A percentile compares a stretch with the other conserved stretches of the same genome.
These are phyloP conservation scores for Lophura nycthemera DNA, from an alignment of 2,113 vertebrate genomes.

Conservation along the genomic window DNA sequence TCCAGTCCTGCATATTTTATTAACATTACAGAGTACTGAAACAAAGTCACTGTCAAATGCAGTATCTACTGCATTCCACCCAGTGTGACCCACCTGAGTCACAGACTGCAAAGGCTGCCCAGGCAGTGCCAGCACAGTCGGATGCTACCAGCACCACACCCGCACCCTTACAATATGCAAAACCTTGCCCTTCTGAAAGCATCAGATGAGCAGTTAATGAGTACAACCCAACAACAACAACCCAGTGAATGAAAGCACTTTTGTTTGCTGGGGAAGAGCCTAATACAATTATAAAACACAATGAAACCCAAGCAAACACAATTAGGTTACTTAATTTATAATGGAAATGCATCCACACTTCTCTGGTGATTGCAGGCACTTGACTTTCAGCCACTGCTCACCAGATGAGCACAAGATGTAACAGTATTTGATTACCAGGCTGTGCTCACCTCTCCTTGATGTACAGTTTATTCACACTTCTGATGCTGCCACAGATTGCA, in stretches of 20 bases:
- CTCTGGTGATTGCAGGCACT: constrained; percentile 47
- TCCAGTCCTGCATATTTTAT: not conserved
- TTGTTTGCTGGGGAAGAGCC: not conserved
- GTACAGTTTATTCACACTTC: not conserved
- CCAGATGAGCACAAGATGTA: not conserved
- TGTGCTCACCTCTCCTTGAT: not conserved
- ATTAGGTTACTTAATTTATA: constrained; percentile 44
- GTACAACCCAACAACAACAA: too few relatives aligned
- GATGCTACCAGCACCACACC: not conserved
- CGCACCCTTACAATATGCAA: not conserved
- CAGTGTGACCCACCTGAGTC: not conserved
- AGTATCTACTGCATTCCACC: not conserved
- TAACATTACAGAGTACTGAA: not conserved
- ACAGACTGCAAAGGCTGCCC: not conserved
- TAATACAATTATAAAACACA: not conserved
- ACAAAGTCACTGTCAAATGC: not conserved
- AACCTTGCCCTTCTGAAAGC: not conserved
- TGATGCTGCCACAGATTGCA: not conserved
- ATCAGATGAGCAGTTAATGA: not conserved
- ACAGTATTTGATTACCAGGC: constrained; percentile 16
- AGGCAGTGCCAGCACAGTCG: not conserved
- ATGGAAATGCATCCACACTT: constrained; percentile 20
- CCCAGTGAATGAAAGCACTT: not conserved
- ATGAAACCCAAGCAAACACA: constrained; percentile 27
- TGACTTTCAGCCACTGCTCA: constrained; percentile 28